Percentiles rank a stretch among this genome's conserved stretches.
Evolutionary conservation across 2,797 vertebrate genomes (phyloP).

Genomic region (Phataginus tricuspis): DNA sequence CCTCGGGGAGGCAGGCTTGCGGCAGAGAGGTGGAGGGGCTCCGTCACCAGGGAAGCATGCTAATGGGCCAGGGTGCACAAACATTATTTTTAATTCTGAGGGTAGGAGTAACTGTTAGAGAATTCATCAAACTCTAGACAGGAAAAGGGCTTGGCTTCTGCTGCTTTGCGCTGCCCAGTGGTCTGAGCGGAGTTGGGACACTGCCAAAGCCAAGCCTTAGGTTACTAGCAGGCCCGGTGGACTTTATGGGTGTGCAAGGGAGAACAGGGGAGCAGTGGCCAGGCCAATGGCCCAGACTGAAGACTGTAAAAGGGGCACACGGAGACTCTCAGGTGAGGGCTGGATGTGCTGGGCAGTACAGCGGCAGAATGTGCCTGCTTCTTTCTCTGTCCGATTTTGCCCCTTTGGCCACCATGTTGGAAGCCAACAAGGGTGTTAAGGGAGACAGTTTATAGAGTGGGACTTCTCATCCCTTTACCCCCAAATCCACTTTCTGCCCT

Average conservation of each 20-base stretch:
- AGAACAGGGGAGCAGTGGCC: background rate
- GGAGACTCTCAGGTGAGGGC: background rate
- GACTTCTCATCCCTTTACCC: background rate
- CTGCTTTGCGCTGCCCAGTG: conserved; percentile 46
- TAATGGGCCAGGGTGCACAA: conserved; percentile 17
- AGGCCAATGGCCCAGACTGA: background rate
- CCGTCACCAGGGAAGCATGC: background rate
- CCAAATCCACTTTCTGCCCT: background rate
- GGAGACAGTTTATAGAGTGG: background rate
- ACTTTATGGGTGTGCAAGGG: background rate
- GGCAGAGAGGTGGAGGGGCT: background rate
- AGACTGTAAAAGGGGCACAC: background rate
- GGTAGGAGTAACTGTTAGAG: conserved; percentile 72
- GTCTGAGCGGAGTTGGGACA: conserved; percentile 38
- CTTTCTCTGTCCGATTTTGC: background rate
- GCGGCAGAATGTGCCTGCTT: background rate
- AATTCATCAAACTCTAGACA: conserved; percentile 68
- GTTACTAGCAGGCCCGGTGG: conserved; percentile 48
- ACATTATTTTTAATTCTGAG: conserved; percentile 57
- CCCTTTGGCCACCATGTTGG: background rate
- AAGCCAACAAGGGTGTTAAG: background rate
- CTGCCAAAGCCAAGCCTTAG: conserved; percentile 54
- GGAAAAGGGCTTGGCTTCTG: conserved; percentile 73
- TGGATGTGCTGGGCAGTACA: background rate
- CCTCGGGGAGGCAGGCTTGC: background rate